Evolutionary conservation across 2,888 invertebrate genomes (phyloP), one percentile per base, ranked within the genome.

Genomic region (Steinernema hermaphroditum): DNA sequence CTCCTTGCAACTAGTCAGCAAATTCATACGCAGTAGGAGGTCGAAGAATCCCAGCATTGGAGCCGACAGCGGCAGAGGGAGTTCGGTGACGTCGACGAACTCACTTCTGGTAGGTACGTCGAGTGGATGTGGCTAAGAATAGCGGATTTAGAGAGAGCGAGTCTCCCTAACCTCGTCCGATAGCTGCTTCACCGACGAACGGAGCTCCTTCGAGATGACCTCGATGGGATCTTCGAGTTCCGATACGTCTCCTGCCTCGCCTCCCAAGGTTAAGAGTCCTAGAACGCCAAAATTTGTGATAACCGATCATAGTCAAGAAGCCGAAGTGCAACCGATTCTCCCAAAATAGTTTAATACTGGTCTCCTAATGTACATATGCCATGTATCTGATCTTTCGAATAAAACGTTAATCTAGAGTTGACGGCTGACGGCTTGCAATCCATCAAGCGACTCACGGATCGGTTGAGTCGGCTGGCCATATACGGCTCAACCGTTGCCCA

Each of bases 341-440:
- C n/a, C n/a, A n/a, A 54, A 54, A 27, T 54, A 54, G 27, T n/a
- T 19, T 27, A 19, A 19, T 54, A 27, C 54, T 27, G 54, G 54
- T 54, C 54, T 54, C 54, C 16, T 24, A 54, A 54, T 54, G 54
- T 54, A 54, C 54, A 54, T 54, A 54, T n/a, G n/a, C n/a, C n/a
- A n/a, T n/a, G n/a, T n/a, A n/a, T n/a, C n/a, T n/a, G n/a, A n/a
- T n/a, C n/a, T n/a, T n/a, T n/a, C n/a, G n/a, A n/a, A n/a, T n/a
- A n/a, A n/a, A n/a, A n/a, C n/a, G n/a, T n/a, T n/a, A n/a, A n/a
- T n/a, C n/a, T n/a, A n/a, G n/a, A n/a, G n/a, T n/a, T n/a, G n/a
- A n/a, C n/a, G n/a, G n/a, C n/a, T n/a, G n/a, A n/a, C n/a, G n/a
- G n/a, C n/a, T n/a, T n/a, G n/a, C n/a, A n/a, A n/a, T n/a, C n/a